Percentiles rank a stretch among this genome's conserved stretches.
These are phyloP conservation scores for Ericerus pela DNA, from an alignment of 1,140 invertebrate species.

Conservation along the genomic window DNA sequence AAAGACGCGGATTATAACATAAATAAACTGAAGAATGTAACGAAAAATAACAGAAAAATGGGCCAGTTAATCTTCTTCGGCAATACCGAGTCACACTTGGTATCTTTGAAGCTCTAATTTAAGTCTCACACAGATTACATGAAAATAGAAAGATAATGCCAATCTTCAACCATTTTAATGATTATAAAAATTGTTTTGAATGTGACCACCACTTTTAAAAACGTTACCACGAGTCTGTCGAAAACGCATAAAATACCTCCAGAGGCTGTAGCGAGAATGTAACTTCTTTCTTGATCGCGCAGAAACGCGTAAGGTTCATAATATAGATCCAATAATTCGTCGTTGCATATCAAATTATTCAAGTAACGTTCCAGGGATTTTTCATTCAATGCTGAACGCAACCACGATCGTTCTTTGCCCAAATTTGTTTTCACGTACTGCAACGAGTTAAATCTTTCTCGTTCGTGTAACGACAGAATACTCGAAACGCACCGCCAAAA, in stretches of 20 bases:
- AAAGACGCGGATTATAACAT: no score
- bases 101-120: not conserved
- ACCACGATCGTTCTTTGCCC: slow-evolving; percentile 70
- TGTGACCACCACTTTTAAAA: not conserved
- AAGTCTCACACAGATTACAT: slow-evolving; percentile 14
- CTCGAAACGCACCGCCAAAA: slow-evolving; percentile 54
- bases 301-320: slow-evolving; percentile 76
- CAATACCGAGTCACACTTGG: no score
- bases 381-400: slow-evolving; percentile 74
- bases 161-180: not conserved
- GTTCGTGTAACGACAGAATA: slow-evolving; percentile 70
- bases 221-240: slow-evolving; percentile 10
- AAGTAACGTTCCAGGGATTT: slow-evolving; percentile 72
- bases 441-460: slow-evolving; percentile 65
- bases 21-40: no score
- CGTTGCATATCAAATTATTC: slow-evolving; percentile 53
- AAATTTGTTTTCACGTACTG: slow-evolving; percentile 64
- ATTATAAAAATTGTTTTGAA: not conserved
- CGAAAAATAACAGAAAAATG: no score
- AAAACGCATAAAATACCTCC: no score
- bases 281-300: slow-evolving; percentile 53
- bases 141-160: slow-evolving; percentile 2
- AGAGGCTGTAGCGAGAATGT: slow-evolving; percentile 62
- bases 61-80: no score
- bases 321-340: slow-evolving; percentile 45